phyloP scores from a whole-genome alignment of 2,113 vertebrate genomes.

The Herpetotheres cachinnans region DNA sequence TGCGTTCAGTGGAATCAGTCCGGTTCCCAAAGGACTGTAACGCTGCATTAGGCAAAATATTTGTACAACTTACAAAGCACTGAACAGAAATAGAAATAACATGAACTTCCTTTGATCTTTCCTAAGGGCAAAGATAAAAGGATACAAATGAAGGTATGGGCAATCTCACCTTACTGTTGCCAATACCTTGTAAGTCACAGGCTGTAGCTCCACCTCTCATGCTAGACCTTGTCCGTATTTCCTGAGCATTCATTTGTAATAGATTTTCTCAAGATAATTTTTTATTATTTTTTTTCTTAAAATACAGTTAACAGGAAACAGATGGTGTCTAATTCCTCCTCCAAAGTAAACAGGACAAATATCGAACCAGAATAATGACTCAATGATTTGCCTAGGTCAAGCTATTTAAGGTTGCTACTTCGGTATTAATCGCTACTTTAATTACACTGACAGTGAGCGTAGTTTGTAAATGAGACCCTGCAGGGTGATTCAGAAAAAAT shows the following conservation, averaged over 20 bases:
- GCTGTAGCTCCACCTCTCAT: neutral
- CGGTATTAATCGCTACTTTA: neutral
- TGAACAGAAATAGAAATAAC: neutral
- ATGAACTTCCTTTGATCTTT: neutral
- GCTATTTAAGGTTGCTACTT: neutral
- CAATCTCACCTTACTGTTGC: neutral
- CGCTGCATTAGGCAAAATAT: constrained; percentile 32
- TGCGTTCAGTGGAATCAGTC: neutral
- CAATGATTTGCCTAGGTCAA: neutral
- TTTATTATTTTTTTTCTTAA: neutral
- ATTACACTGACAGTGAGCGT: neutral
- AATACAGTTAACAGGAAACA: neutral
- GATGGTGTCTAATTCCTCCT: neutral
- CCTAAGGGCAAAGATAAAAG: neutral
- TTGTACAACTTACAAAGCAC: neutral
- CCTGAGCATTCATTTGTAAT: neutral
- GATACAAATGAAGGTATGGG: neutral
- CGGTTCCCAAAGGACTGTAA: neutral
- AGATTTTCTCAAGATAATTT: neutral
- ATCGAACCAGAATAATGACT: neutral
- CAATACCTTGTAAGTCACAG: neutral
- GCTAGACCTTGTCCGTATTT: neutral
- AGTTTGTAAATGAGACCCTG: neutral
- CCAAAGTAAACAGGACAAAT: neutral
- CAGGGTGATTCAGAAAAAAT: neutral